Conservation (phyloP, 2,888 invertebrate species). For the Osmoderma eremita region DNA sequence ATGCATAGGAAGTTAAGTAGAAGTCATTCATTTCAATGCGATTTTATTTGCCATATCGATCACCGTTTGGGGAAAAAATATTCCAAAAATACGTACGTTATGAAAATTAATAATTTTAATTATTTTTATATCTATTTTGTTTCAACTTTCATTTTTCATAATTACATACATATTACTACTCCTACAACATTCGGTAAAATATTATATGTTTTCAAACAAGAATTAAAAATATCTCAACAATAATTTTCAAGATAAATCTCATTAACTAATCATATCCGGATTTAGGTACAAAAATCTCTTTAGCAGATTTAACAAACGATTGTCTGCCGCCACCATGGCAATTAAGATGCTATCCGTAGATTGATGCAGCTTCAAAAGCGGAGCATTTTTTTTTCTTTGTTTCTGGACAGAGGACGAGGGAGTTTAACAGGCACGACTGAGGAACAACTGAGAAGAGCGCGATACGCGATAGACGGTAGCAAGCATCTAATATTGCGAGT, state of each 20-base stretch:
- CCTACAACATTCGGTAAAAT: too few relatives aligned
- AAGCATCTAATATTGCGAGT: constrained; percentile 58
- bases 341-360: constrained; percentile 35
- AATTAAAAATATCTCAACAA: too few relatives aligned
- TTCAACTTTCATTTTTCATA: too few relatives aligned
- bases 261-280: neutral
- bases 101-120: too few relatives aligned
- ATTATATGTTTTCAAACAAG: too few relatives aligned
- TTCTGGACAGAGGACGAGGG: constrained; percentile 18
- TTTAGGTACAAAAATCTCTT: constrained; percentile 11
- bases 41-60: constrained; percentile 41
- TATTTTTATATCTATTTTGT: too few relatives aligned
- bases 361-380: constrained; percentile 33
- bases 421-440: constrained; percentile 44
- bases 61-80: constrained; percentile 20
- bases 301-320: constrained; percentile 31
- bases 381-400: constrained; percentile 20
- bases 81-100: neutral
- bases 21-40: constrained; percentile 44
- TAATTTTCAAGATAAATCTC: neutral
- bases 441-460: constrained; percentile 52
- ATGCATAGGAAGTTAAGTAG: constrained; percentile 51
- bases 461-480: constrained; percentile 52
- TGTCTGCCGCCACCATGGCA: constrained; percentile 28
- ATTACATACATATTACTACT: too few relatives aligned